phyloP scores from a whole-genome alignment of 2,113 vertebrate species.

The Fukomys damarensis region DNA sequence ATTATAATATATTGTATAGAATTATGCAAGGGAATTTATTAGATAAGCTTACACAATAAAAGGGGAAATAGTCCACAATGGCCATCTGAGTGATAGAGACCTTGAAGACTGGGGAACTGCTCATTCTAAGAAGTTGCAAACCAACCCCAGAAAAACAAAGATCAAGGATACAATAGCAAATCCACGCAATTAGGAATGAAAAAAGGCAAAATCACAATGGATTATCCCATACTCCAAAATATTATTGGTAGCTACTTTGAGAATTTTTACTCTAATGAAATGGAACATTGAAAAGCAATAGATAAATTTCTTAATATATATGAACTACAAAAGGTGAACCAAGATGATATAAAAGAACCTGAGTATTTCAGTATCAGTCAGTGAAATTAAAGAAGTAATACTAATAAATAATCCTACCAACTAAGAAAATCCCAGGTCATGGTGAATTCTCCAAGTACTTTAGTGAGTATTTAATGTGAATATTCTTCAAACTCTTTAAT shows the following conservation, averaged over 20 bases:
- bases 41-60: too few species aligned
- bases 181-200: not conserved
- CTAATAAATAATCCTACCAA: not conserved
- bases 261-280: not conserved
- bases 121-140: too few species aligned
- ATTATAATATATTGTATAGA: too few species aligned
- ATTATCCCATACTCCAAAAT: not conserved
- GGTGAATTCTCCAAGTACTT: not conserved
- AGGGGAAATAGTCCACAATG: too few species aligned
- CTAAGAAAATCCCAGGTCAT: not conserved
- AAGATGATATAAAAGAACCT: not conserved
- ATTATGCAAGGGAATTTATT: too few species aligned
- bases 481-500: not conserved
- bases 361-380: not conserved
- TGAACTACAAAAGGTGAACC: not conserved
- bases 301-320: not conserved
- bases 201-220: not conserved
- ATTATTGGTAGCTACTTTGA: not conserved
- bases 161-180: too few species aligned
- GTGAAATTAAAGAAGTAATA: not conserved
- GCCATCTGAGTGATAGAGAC: too few species aligned
- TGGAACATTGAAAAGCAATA: not conserved
- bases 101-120: too few species aligned
- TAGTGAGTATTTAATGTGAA: not conserved
- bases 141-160: too few species aligned